A percentile compares a stretch with the other conserved stretches of the same genome.
These are phyloP conservation scores for Siniperca undulata DNA, from an alignment of 2,797 vertebrate species.

Conservation along the genomic window DNA sequence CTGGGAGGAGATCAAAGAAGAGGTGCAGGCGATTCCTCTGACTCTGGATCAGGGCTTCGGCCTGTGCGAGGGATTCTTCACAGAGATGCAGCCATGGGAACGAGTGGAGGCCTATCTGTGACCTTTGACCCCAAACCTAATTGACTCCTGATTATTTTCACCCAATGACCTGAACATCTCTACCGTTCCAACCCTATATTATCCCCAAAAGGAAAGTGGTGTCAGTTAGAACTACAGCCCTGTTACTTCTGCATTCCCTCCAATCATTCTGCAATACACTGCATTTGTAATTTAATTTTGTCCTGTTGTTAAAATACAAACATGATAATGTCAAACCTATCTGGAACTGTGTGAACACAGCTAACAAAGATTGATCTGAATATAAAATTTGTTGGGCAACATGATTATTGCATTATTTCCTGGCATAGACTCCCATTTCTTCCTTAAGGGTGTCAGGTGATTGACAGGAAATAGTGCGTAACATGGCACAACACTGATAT, in stretches of 20 bases:
- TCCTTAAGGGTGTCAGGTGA: slow-evolving; percentile 10
- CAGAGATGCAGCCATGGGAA: slow-evolving; percentile 89
- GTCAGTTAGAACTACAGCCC: neutral
- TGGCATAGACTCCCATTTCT: slow-evolving; percentile 5
- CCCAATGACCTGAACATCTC: slow-evolving; percentile 5
- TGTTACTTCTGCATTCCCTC: slow-evolving; percentile 5
- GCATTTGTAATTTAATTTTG: slow-evolving; percentile 34
- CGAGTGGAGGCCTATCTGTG: slow-evolving; percentile 84
- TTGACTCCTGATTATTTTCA: slow-evolving; percentile 30
- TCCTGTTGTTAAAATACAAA: slow-evolving; percentile 7
- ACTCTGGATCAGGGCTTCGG: slow-evolving; percentile 86
- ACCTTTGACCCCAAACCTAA: slow-evolving; percentile 58
- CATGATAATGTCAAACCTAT: slow-evolving; percentile 13
- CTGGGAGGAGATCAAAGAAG: slow-evolving; percentile 90
- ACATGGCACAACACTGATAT: slow-evolving; percentile 16
- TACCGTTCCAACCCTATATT: neutral
- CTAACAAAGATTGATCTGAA: slow-evolving; percentile 11
- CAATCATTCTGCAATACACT: slow-evolving; percentile 32
- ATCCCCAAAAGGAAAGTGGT: neutral
- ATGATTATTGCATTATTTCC: slow-evolving; percentile 18
- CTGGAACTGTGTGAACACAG: slow-evolving; percentile 9
- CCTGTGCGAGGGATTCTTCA: slow-evolving; percentile 87
- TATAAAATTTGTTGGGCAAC: neutral
- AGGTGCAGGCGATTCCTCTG: slow-evolving; percentile 81
- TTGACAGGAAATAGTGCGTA: slow-evolving; percentile 24